Evolutionary conservation across 2,888 invertebrate genomes (phyloP), one percentile per base, ranked within the genome.

Genomic region (Helicoverpa assulta): DNA sequence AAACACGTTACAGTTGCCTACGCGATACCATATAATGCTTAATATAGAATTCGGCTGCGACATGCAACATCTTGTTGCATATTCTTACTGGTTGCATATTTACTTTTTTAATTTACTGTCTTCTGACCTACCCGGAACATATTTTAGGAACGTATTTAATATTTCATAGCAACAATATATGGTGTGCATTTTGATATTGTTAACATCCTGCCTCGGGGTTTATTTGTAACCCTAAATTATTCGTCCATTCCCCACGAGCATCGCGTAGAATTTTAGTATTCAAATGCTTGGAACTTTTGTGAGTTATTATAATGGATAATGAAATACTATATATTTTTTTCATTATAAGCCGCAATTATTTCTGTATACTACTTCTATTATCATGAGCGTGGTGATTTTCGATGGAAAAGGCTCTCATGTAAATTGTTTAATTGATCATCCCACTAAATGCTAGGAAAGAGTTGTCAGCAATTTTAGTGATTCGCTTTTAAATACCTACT

Each of bases 401-500:
- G 86, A 86, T 88, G 86, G 88, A 86, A 84, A 86, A 90, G 86
- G 89, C 91, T 91, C 93, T 92, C 90, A 85, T 90, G 85, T 91
- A 85, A 85, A 85, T 84, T 87, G 87, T 91, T 89, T 89, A 84
- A 86, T 85, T 86, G 91, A 88, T 90, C 90, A 92, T 87, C 85
- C 85, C 80, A 82, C 86, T 86, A 86, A 83, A 84, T 62, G 57
- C 65, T 79, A 79, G 77, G 81, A 70, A 76, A 80, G 80, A 59
- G 81, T 82, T 82, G 80, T 77, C 67, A 73, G 73, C 60, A 72
- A 73, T 76, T 69, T 69, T 80, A 73, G 50, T 60, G 50, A n/a
- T 47, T 60, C 37, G 29, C 21, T 7, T 76, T 47, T 51, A 54
- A 58, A 70, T 43, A 62, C 26, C 33, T 52, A 55, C 54, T 43